Base-by-base conservation (phyloP, 2,113 vertebrate genomes). In the Gymnogyps californianus region DNA sequence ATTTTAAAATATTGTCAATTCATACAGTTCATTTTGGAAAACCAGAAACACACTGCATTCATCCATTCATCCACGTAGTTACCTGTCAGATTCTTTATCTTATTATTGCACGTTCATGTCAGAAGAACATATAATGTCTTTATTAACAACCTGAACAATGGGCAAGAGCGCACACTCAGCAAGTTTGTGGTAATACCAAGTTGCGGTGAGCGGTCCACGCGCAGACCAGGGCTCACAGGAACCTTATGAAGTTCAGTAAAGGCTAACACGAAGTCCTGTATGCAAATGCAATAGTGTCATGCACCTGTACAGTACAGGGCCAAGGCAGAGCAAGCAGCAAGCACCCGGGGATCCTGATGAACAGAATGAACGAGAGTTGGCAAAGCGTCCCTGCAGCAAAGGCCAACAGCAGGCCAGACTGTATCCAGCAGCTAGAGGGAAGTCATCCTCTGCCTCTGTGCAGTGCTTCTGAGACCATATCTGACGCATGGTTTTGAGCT, bases 271-370 rank as follows among this genome's bases (percentile, higher is more conserved):
- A 59, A 59, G 28, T 49, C 22, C 47, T 57, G 36, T 13, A 4
- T 6, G n/a, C 1, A 7, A 36, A 14, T 4, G 26, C 28, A 34
- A 22, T 13, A 32, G 29, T 10, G 18, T 5, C 16, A 1, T 2
- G 16, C 19, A 42, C 58, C 16, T 52, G 36, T 5, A 15, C 22
- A 25, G 34, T 11, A 42, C 62, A 29, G 70, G 46, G 40, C 13
- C 5, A 2, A 64, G 59, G 54, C 22, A 57, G 25, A 80, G 66
- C 29, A 61, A 71, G 66, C 66, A 65, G 34, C 28, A 40, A 54
- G 44, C 28, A 16, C 44, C 65, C 32, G 42, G 11, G 42, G 8
- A n/a, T 54, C 52, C 49, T 31, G 40, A 29, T 32, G 16, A 40
- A 46, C n/a, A 57, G 55, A 46, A 1, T 49, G 72, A 51, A n/a